A percentile compares a stretch with the other conserved stretches of the same genome.
Evolutionary conservation across 2,888 invertebrate species (phyloP).

Genomic region (Helicoverpa assulta): DNA sequence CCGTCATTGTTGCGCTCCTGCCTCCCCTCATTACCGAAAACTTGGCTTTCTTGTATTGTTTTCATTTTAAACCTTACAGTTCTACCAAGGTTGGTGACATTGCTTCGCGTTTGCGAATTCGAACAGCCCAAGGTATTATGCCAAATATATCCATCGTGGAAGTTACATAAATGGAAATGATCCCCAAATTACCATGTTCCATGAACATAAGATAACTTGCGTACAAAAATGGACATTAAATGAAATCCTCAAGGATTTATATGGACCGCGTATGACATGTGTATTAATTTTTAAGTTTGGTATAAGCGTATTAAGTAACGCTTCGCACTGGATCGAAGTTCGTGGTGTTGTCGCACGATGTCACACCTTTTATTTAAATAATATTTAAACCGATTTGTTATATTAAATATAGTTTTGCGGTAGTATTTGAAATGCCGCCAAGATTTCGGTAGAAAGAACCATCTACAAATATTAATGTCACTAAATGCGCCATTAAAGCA

Average conservation of each 20-base stretch:
- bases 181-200: slow-evolving; percentile 65
- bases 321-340: slow-evolving; percentile 33
- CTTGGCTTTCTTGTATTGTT: slow-evolving; percentile 66
- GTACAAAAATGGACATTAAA: slow-evolving; percentile 31
- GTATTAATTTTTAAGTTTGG: slow-evolving; percentile 45
- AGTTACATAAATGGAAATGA: slow-evolving; percentile 73
- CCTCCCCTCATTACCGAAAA: slow-evolving; percentile 60
- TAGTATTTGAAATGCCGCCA: slow-evolving; percentile 84
- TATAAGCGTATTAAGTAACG: slow-evolving; percentile 37
- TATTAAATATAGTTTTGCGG: slow-evolving; percentile 76
- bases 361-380: slow-evolving; percentile 68
- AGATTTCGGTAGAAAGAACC: slow-evolving; percentile 76
- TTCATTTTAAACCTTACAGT: slow-evolving; percentile 54
- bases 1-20: slow-evolving; percentile 57
- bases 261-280: slow-evolving; percentile 21
- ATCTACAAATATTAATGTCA: slow-evolving; percentile 82
- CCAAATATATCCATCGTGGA: slow-evolving; percentile 54
- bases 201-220: slow-evolving; percentile 57
- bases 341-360: slow-evolving; percentile 32
- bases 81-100: slow-evolving; percentile 64
- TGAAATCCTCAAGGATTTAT: slow-evolving; percentile 24
- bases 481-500: slow-evolving; percentile 78
- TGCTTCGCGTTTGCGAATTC: slow-evolving; percentile 65
- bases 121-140: slow-evolving; percentile 61
- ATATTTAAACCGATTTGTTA: slow-evolving; percentile 72